Evolutionary conservation across 30 jellyfish, hydroid and myxozoan species (phyloP).

Genomic region (Hydractinia symbiolongicarpus): DNA sequence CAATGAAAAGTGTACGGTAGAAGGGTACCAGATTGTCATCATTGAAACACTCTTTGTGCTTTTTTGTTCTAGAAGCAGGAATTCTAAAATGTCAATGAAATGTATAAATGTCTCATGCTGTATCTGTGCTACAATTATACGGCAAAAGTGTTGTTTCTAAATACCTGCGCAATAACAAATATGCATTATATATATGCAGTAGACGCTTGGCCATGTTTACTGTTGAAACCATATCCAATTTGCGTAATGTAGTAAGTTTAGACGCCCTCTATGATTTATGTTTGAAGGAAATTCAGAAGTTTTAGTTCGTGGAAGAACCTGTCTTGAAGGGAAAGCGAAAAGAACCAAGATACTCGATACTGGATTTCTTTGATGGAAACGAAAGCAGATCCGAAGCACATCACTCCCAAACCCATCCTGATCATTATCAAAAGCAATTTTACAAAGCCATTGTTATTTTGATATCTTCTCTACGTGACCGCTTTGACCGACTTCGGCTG

Average conservation of each 20-base stretch:
- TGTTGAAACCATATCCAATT: constrained; percentile 21
- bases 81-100: no score
- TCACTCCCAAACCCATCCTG: constrained; percentile 27
- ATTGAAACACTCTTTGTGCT: no score
- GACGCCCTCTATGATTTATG: constrained; percentile 21
- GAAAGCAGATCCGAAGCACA: constrained; percentile 23
- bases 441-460: constrained; percentile 42
- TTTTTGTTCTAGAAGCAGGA: no score
- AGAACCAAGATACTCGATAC: constrained; percentile 34
- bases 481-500: constrained; percentile 41
- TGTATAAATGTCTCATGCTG: no score
- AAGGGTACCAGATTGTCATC: no score
- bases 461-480: constrained; percentile 30
- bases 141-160: no score
- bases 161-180: no score
- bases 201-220: constrained; percentile 44
- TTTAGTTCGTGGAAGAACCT: constrained; percentile 18
- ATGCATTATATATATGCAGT: no score
- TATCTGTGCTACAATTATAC: no score
- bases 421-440: constrained; percentile 33
- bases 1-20: no score
- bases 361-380: constrained; percentile 34
- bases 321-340: constrained; percentile 37
- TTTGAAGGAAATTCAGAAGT: constrained; percentile 15
- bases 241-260: constrained; percentile 5